phyloP scores from a whole-genome alignment of 2,113 vertebrate genomes.

The Chloroceryle aenea region DNA sequence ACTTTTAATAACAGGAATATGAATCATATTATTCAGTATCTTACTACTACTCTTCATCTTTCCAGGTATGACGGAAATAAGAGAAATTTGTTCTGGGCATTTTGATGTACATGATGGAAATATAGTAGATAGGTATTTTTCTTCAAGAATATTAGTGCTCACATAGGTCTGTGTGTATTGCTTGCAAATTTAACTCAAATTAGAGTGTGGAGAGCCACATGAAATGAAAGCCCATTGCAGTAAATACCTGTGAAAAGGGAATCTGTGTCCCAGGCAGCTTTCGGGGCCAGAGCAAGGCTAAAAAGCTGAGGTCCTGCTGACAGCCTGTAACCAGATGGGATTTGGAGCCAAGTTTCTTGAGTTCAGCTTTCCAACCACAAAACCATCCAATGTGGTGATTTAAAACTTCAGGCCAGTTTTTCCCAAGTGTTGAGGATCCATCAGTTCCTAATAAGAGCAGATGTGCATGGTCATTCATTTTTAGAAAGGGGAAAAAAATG shows the following conservation, averaged over 20 bases:
- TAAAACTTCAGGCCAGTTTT: neutral
- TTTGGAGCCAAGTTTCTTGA: neutral
- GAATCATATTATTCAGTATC: neutral
- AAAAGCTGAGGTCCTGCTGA: neutral
- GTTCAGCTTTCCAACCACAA: neutral
- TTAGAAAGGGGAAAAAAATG: fast-evolving
- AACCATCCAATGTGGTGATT: neutral
- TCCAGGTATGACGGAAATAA: neutral
- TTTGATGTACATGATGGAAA: neutral
- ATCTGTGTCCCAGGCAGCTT: neutral
- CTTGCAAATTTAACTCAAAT: neutral
- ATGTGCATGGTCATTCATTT: neutral
- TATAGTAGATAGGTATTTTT: neutral
- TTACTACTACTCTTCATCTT: constrained; percentile 31
- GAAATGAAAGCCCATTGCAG: neutral
- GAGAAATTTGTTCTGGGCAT: neutral
- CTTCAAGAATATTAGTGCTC: neutral
- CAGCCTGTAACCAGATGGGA: neutral
- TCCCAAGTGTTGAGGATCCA: neutral
- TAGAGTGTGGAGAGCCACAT: neutral
- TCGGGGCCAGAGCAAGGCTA: neutral
- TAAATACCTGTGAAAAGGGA: neutral
- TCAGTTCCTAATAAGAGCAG: neutral
- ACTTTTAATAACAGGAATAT: constrained; percentile 37
- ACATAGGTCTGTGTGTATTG: neutral